A percentile compares a stretch with the other conserved stretches of the same genome.
Conservation (phyloP, 2,888 invertebrate species). For the Pherbina coryleti region DNA sequence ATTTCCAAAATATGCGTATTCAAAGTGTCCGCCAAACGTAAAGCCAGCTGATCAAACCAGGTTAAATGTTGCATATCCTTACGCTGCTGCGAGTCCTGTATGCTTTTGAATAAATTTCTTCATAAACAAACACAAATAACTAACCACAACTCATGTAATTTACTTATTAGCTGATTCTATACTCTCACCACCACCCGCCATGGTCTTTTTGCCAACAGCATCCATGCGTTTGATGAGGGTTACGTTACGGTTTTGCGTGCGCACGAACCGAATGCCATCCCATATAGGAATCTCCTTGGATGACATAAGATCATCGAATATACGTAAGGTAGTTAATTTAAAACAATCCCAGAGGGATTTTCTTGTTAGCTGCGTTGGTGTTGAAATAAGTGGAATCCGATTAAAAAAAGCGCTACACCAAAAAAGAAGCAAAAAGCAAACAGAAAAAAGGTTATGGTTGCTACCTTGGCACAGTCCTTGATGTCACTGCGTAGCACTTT, state of each 20-base stretch:
- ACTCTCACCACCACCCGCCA: not conserved
- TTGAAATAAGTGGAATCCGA: not conserved
- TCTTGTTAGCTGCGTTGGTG: conserved; percentile 33
- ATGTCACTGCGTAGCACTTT: conserved; percentile 53
- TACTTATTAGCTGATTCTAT: not conserved
- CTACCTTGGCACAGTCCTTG: conserved; percentile 52
- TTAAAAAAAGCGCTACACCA: not conserved
- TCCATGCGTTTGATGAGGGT: not conserved
- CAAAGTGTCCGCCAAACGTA: conserved; percentile 73
- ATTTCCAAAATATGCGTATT: conserved; percentile 78
- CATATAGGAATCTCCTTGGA: conserved; percentile 76
- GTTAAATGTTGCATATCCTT: conserved; percentile 57
- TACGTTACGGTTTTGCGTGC: conserved; percentile 10
- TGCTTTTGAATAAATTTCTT: not conserved
- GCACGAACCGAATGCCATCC: conserved; percentile 74
- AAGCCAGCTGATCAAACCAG: conserved; percentile 75
- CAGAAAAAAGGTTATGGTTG: not conserved
- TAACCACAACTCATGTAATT: not conserved
- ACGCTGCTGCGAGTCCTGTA: conserved; percentile 42
- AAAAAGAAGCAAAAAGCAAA: not conserved
- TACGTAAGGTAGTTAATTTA: conserved; percentile 60
- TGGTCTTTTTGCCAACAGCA: not conserved
- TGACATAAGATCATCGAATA: conserved; percentile 74
- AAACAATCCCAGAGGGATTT: conserved; percentile 68
- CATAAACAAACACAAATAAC: not conserved